Base-by-base conservation (phyloP, 2,113 vertebrate species). In the Erinaceus europaeus region DNA sequence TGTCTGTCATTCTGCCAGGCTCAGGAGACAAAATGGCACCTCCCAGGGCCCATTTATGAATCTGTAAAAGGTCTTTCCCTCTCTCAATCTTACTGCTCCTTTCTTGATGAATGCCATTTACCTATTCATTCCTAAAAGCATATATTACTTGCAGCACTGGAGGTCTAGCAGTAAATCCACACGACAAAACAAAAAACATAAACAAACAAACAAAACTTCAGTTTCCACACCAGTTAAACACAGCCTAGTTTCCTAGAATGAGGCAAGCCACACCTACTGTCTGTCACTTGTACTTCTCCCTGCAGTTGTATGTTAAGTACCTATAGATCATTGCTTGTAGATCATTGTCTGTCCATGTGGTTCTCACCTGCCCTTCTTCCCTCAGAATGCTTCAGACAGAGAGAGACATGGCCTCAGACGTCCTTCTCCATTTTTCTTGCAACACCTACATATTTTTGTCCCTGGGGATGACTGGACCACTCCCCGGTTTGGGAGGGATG, bases 91-190 rank as follows among this genome's bases (percentile, higher is more conserved):
- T 73, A 29, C 6, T 32, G 23, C 53, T 50, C 20, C 27, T 59
- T 65, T 48, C 48, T 65, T 85, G 62, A 46, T 80, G 48, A 40
- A 8, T 67, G 27, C 59, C 64, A 38, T 76, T 78, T 34, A 67
- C 57, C 65, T 62, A 79, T 61, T 79, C 59, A 86, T 79, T 92
- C 57, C 62, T 46, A 48, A 59, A 71, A 83, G 55, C 20, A 20
- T n/a, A 20, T n/a, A 27, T 9, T 13, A 2, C n/a, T 36, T 40
- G 36, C 62, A 86, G 87, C 18, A n/a, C 32, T 25, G 5, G 61
- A 12, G 3, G 44, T 69, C 20, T 2, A 38, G 73, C 50, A 23
- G 29, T 29, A 48, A 83, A 61, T 29, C 14, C 5, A 50, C 71
- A 29, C n/a, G n/a, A n/a, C n/a, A n/a, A n/a, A n/a, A n/a, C n/a